Conservation (phyloP, 2,113 vertebrate species). For the Lipotes vexillifer region DNA sequence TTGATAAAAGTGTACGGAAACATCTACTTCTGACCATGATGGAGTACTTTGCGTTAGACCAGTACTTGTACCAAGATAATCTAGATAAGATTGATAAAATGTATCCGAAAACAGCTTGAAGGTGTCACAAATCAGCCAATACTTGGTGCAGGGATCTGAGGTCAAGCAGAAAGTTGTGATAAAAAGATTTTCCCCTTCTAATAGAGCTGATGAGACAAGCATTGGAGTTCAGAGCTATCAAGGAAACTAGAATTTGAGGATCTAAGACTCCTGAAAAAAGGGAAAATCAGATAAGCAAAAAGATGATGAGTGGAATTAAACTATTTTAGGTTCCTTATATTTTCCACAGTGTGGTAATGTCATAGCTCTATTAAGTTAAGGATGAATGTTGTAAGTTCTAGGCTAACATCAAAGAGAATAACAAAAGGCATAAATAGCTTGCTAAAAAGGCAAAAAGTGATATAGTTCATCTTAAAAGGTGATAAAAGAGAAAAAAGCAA, state of each 20-base stretch:
- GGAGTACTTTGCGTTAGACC: neutral
- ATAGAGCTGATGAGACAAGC: neutral
- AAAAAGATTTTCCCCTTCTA: neutral
- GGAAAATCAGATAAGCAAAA: neutral
- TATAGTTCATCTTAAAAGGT: neutral
- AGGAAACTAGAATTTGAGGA: neutral
- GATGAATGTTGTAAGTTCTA: neutral
- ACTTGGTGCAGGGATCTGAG: neutral
- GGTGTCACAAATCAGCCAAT: neutral
- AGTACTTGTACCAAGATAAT: neutral
- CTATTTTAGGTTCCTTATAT: neutral
- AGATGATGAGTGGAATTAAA: neutral
- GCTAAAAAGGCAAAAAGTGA: neutral
- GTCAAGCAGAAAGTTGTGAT: neutral
- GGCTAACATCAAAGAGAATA: neutral
- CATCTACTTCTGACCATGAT: neutral
- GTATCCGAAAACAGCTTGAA: neutral
- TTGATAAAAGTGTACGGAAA: neutral
- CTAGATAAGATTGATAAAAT: neutral
- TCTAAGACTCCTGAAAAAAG: neutral
- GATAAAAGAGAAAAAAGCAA: neutral
- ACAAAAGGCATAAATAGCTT: neutral
- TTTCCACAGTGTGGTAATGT: neutral
- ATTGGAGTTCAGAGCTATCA: neutral
- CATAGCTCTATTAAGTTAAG: neutral